These are phyloP conservation scores for Diorhabda carinulata DNA, from an alignment of 1,140 invertebrate species.

Conservation along the genomic window DNA sequence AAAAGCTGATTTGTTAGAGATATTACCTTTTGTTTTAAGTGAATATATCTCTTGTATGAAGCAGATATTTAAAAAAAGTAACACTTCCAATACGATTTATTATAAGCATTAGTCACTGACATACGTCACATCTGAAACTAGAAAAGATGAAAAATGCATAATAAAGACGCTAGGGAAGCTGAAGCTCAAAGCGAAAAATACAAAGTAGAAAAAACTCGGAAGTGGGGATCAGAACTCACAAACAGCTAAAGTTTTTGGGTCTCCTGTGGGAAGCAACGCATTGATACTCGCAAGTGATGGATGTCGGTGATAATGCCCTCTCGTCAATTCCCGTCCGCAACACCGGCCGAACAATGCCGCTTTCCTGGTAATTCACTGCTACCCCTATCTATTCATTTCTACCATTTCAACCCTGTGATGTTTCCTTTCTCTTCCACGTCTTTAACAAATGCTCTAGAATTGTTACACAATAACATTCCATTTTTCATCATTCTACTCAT, in stretches of 20 bases:
- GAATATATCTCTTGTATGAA: background rate
- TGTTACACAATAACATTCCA: conserved; percentile 41
- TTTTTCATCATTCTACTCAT: conserved; percentile 36
- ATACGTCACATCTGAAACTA: conserved; percentile 45
- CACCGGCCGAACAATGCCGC: conserved; percentile 47
- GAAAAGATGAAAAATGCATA: conserved; percentile 47
- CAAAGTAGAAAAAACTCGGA: conserved; percentile 40
- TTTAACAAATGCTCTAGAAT: conserved; percentile 43
- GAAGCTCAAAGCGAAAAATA: conserved; percentile 38
- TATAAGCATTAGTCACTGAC: conserved; percentile 31
- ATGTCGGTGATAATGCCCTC: conserved; percentile 49
- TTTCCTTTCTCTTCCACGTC: conserved; percentile 33
- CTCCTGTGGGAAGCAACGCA: conserved; percentile 48
- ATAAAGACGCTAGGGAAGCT: conserved; percentile 36
- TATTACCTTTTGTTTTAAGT: no score
- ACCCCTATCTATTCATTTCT: conserved; percentile 46
- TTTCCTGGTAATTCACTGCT: conserved; percentile 44
- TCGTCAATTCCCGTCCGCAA: conserved; percentile 50
- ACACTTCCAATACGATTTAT: conserved; percentile 11
- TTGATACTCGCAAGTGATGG: conserved; percentile 49
- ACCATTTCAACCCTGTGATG: conserved; percentile 18
- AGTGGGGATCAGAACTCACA: conserved; percentile 40
- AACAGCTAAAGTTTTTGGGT: conserved; percentile 45
- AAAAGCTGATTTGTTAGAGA: no score
- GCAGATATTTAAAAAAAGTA: background rate